Evolutionary conservation across 53 echinoderm and acorn worm genomes (phyloP).

Genomic region (Pentamera pediparva): DNA sequence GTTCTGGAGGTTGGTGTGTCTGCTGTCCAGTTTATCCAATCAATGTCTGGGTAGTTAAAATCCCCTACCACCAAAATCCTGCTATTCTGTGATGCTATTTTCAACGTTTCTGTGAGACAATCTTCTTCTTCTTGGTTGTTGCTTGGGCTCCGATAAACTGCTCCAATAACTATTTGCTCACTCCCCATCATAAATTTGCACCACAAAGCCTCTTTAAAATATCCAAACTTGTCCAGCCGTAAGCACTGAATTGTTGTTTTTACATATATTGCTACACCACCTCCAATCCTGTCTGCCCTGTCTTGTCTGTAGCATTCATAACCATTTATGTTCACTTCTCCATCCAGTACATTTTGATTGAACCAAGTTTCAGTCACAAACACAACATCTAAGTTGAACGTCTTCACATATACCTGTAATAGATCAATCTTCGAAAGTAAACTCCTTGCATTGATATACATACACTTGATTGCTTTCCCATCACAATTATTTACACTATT

Average conservation of each 20-base stretch:
- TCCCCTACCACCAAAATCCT: not conserved
- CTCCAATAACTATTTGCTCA: not conserved
- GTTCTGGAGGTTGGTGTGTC: not conserved
- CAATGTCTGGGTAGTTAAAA: not conserved
- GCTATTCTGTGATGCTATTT: not conserved
- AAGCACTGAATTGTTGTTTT: not conserved
- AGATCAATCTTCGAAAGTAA: not conserved
- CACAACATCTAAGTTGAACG: not conserved
- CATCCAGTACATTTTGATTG: not conserved
- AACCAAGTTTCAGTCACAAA: not conserved
- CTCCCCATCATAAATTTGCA: not conserved
- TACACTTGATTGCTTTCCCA: not conserved
- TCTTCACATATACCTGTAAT: not conserved
- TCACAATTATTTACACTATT: not conserved
- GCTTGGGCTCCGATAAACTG: not conserved
- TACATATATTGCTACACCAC: not conserved
- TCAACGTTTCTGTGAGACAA: not conserved
- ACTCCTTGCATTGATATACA: slow-evolving; percentile 11
- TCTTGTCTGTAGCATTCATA: not conserved
- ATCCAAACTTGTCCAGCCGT: not conserved
- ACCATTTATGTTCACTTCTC: no score
- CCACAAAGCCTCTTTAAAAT: not conserved
- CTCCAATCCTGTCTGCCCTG: not conserved
- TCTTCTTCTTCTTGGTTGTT: not conserved
- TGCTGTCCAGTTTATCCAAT: not conserved